A percentile compares a stretch with the other conserved stretches of the same genome.
phyloP scores from a whole-genome alignment of 1,140 invertebrate species.

The Episyrphus balteatus region DNA sequence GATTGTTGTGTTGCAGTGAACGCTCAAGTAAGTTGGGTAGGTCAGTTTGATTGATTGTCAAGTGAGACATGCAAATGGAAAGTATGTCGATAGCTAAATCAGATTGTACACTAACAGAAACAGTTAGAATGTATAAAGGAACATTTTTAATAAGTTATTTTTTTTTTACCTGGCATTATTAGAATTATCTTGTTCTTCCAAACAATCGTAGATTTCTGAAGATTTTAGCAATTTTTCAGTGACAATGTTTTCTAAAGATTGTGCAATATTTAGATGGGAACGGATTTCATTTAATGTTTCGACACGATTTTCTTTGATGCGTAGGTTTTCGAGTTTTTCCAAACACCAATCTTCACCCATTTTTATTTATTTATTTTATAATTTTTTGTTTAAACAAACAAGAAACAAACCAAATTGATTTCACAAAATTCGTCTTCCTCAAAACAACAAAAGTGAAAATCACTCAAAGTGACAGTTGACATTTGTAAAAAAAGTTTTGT shows the following conservation, averaged over 20 bases:
- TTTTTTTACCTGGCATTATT: slow-evolving; percentile 12
- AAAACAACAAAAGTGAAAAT: no score
- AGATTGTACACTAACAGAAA: slow-evolving; percentile 38
- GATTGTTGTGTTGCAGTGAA: slow-evolving; percentile 42
- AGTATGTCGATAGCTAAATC: slow-evolving; percentile 48
- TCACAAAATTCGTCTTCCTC: no score
- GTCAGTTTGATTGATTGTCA: slow-evolving; percentile 39
- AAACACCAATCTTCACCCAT: slow-evolving; percentile 33
- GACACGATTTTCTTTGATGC: slow-evolving; percentile 33
- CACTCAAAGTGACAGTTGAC: no score
- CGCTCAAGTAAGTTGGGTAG: slow-evolving; percentile 41
- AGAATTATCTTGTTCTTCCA: slow-evolving; percentile 9
- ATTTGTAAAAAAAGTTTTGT: no score
- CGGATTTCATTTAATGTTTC: slow-evolving; percentile 36
- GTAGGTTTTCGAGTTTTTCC: slow-evolving; percentile 31
- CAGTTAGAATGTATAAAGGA: no score
- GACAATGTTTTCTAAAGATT: slow-evolving; percentile 25
- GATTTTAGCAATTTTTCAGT: slow-evolving; percentile 28
- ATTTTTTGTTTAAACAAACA: no score
- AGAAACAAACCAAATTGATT: no score
- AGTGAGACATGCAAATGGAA: slow-evolving; percentile 43
- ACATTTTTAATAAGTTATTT: slow-evolving; percentile 4
- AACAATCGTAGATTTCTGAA: slow-evolving; percentile 37
- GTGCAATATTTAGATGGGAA: slow-evolving; percentile 27
- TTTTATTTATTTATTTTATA: background rate